phyloP scores from a whole-genome alignment of 2,888 invertebrate genomes.

The Lumbricus terrestris region DNA sequence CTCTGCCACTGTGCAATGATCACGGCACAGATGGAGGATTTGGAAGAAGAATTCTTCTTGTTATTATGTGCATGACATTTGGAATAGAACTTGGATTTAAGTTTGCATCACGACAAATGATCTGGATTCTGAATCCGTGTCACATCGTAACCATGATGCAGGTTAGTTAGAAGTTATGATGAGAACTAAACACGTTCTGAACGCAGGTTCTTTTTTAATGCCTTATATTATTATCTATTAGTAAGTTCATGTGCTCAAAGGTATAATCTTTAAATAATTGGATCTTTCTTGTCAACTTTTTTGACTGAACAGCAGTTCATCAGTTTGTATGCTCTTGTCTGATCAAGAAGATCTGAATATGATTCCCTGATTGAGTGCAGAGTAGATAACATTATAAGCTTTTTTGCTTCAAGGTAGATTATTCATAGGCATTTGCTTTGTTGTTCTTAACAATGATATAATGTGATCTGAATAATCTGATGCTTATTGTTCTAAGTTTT shows the following conservation, averaged over 20 bases:
- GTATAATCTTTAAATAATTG: neutral
- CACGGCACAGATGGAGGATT: slow-evolving; percentile 17
- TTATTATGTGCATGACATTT: slow-evolving; percentile 79
- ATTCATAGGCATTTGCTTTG: too few relatives aligned
- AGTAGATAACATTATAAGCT: too few relatives aligned
- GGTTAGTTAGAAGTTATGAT: slow-evolving; percentile 24
- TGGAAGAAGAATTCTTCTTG: slow-evolving; percentile 68
- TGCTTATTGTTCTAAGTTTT: too few relatives aligned
- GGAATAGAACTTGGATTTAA: slow-evolving; percentile 96
- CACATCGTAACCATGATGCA: slow-evolving; percentile 79
- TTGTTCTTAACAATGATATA: too few relatives aligned
- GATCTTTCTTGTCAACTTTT: neutral
- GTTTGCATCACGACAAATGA: slow-evolving; percentile 85
- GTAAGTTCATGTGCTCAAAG: neutral
- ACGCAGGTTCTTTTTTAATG: too few relatives aligned
- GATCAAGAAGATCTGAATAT: neutral
- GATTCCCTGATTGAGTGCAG: too few relatives aligned
- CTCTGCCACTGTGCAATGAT: neutral
- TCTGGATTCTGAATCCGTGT: slow-evolving; percentile 93
- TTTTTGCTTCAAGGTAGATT: too few relatives aligned
- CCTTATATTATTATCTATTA: neutral
- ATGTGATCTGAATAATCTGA: too few relatives aligned
- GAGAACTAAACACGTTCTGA: neutral
- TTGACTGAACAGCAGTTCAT: neutral
- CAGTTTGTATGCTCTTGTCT: neutral